Percentiles rank a stretch among this genome's conserved stretches.
These are phyloP conservation scores for Antechinus flavipes DNA, from an alignment of 2,113 vertebrate genomes.

Conservation along the genomic window DNA sequence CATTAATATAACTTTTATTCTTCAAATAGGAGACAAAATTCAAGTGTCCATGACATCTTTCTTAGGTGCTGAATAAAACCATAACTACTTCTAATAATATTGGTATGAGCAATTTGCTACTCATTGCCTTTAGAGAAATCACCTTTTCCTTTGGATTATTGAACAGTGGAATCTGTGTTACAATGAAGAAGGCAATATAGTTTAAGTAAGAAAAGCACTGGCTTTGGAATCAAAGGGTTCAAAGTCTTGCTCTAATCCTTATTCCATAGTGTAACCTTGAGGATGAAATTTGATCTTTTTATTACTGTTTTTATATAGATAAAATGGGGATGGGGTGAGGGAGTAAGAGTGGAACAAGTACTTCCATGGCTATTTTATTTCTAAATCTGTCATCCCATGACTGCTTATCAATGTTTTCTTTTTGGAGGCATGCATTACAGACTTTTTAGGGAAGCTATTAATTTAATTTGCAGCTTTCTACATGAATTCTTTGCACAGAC, in stretches of 20 bases:
- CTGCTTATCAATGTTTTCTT: neutral
- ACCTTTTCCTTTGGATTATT: neutral
- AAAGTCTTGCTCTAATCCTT: neutral
- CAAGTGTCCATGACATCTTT: neutral
- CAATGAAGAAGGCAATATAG: neutral
- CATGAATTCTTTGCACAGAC: neutral
- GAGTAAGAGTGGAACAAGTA: neutral
- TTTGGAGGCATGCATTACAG: neutral
- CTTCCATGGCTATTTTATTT: neutral
- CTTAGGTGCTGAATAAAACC: neutral
- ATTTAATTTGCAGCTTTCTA: neutral
- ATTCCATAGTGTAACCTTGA: neutral
- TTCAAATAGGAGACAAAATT: neutral
- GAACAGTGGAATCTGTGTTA: neutral
- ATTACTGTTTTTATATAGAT: neutral
- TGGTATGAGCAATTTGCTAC: neutral
- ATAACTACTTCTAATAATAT: neutral
- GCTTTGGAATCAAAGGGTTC: neutral
- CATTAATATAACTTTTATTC: neutral
- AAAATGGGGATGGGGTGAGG: neutral
- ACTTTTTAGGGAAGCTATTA: neutral
- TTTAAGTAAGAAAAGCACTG: neutral
- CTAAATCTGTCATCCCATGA: neutral
- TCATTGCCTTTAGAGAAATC: neutral
- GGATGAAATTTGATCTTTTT: neutral